phyloP scores from a whole-genome alignment of 2,888 invertebrate species.

The Zygogramma bicolorata region DNA sequence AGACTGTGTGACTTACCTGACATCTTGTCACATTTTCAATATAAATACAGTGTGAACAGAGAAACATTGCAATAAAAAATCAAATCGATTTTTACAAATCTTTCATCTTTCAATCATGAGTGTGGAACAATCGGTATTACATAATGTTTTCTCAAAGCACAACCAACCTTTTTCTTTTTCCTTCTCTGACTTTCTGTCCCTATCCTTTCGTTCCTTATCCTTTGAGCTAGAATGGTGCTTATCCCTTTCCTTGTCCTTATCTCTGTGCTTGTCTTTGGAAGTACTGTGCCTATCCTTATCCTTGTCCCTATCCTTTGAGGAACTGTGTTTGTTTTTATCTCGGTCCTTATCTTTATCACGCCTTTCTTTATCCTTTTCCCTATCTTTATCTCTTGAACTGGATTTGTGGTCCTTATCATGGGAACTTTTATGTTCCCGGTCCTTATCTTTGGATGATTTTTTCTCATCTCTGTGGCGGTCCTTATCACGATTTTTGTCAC shows the following conservation, averaged over 20 bases:
- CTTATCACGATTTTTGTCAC: no score
- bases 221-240: conserved; percentile 65
- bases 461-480: conserved; percentile 62
- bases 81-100: no score
- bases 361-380: conserved; percentile 57
- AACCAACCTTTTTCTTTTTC: conserved; percentile 48
- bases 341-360: conserved; percentile 66
- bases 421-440: conserved; percentile 55
- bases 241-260: conserved; percentile 56
- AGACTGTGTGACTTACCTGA: background rate
- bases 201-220: conserved; percentile 72
- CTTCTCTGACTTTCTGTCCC: conserved; percentile 56
- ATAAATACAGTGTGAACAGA: background rate
- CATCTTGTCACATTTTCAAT: background rate
- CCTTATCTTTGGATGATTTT: conserved; percentile 59
- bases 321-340: conserved; percentile 60
- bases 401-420: conserved; percentile 60
- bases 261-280: conserved; percentile 58
- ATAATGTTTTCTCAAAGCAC: no score
- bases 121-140: no score
- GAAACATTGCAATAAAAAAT: no score
- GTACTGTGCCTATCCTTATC: conserved; percentile 63
- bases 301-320: conserved; percentile 60
- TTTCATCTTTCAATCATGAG: no score
- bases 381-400: conserved; percentile 52